Base-by-base conservation (phyloP, 2,888 invertebrate genomes). In the Lacanobia wlatinum region DNA sequence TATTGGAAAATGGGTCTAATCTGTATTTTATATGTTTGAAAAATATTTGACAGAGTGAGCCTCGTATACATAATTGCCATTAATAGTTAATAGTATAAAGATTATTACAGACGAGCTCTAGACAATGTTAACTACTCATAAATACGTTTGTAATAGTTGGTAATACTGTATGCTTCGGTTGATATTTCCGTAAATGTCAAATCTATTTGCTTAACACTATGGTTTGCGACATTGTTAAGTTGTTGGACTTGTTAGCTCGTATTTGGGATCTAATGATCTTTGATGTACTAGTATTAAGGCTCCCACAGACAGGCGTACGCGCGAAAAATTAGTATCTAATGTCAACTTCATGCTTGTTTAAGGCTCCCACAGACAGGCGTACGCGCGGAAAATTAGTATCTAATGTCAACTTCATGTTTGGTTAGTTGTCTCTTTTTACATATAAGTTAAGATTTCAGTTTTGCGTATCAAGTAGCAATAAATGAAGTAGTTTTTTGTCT, bases 21-120 rank as follows among this genome's bases (percentile, higher is more conserved):
- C 46, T 55, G 50, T 64, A 46, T 82, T 76, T 63, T 21, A 63
- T 70, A 60, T 48, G 40, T 66, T 28, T 23, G 23, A 65, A 18
- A 38, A 50, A 61, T 58, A 50, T 75, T 74, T 50, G 10, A 40
- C 18, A 8, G 10, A 43, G 46, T 52, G 23, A 52, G 40, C 38
- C 34, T 5, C 65, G 58, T 43, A 18, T 65, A 48, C 56, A 62
- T 66, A 62, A 61, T 10, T 63, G 16, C 14, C 1, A 38, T 34
- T 2, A 60, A 60, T 40, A 16, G 7, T 55, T 48, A 40, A 14
- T 18, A 6, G n/a, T 10, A 18, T 56, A 55, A 2, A n/a, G 18
- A 46, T 58, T 28, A 50, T 43, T 34, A 4, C 12, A 14, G 18
- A 28, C 28, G 28, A 28, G 28, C 28, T 34, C 50, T 69, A 77